Evolutionary conservation across 1,140 invertebrate species (phyloP), one percentile per base, ranked within the genome.

Genomic region (Callitettix versicolor): DNA sequence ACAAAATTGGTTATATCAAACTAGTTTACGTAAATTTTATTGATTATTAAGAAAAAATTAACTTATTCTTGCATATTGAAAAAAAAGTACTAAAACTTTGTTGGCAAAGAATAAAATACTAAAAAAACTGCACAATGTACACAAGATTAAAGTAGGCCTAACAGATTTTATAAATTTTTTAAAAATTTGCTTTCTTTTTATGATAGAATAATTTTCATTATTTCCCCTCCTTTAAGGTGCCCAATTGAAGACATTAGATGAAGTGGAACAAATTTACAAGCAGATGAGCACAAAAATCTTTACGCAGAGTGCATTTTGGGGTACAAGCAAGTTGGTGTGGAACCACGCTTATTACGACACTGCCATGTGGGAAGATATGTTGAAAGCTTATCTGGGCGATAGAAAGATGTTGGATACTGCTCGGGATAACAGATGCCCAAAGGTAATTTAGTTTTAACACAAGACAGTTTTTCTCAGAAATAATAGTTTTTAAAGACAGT

Each of bases 321-420:
- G 91, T 11, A 85, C 87, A 1, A 82, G 84, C 42, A 83, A 80
- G 58, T 72, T 96, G 20, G 77, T 95, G 4, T 86, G 84, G 80
- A 85, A 79, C 56, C 89, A 95, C 69, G 84, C 88, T 0, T 95
- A 93, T 71, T 95, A 96, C 71, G 87, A 95, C 66, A 91, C 91
- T 1, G 75, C 78, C 1, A 71, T 84, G 1, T 96, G 88, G 88
- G 88, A 94, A 66, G 74, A 82, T 61, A 77, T 95, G 61, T 69
- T 97, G 1, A 79, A 82, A 68, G 74, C 80, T 53, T 76, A 84
- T 64, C 67, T 90, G 22, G 82, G 85, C 6, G 80, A 85, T 51
- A 75, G 69, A 42, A 71, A 72, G 21, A 70, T 92, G 22, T 84
- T 88, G 38, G 77, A 83, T 62, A 80, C 80, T 21, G 68, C 75